A percentile compares a stretch with the other conserved stretches of the same genome.
phyloP scores from a whole-genome alignment of 1,140 invertebrate species.

The Heliconius eleuchia region DNA sequence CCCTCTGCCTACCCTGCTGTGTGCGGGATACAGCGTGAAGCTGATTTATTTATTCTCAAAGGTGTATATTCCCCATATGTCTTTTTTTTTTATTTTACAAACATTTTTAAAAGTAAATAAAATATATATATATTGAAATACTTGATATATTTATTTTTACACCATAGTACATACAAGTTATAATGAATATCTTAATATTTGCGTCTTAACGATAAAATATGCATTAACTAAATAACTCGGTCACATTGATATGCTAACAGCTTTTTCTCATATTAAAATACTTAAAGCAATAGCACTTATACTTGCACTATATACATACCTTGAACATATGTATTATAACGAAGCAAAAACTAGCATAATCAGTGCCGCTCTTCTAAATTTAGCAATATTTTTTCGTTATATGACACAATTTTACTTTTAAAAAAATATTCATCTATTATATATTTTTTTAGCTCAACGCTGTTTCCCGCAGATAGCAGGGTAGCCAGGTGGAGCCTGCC shows the following conservation, averaged over 20 bases:
- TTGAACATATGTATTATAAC: neutral
- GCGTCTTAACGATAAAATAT: constrained; percentile 1
- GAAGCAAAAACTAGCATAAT: neutral
- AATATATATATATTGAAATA: too few species aligned
- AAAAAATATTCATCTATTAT: too few species aligned
- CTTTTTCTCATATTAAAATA: neutral
- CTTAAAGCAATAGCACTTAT: neutral
- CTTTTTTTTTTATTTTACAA: neutral
- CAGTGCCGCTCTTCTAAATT: neutral
- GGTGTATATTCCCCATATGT: neutral
- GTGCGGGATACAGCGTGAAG: too few species aligned
- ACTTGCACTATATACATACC: neutral
- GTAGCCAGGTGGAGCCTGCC: too few species aligned
- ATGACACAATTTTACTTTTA: too few species aligned
- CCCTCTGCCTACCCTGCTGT: accelerated
- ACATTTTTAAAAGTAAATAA: neutral
- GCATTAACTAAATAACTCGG: constrained; percentile 5
- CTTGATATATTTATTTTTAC: neutral
- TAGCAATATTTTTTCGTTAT: neutral
- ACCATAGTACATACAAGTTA: neutral
- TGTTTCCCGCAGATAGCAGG: too few species aligned
- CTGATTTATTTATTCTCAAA: too few species aligned
- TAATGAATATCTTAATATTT: neutral
- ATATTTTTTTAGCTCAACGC: too few species aligned
- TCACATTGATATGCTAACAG: neutral